Percentiles rank a stretch among this genome's conserved stretches.
Conservation (phyloP, 2,797 vertebrate genomes). For the Eurystomus glaucurus region DNA sequence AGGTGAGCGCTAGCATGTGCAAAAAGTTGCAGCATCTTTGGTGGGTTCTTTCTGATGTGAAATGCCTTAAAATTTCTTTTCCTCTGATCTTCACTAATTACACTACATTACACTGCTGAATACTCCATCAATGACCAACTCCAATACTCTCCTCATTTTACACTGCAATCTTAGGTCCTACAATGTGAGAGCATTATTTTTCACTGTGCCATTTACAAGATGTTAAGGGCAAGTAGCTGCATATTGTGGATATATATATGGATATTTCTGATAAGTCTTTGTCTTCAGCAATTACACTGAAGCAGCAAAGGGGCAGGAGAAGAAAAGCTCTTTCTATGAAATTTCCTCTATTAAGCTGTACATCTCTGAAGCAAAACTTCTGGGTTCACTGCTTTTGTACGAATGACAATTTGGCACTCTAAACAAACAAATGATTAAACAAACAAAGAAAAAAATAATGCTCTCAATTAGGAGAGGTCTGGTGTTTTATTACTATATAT, state of each 20-base stretch:
- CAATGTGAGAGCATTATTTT: background rate
- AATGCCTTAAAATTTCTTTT: slow-evolving; percentile 24
- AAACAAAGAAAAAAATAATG: background rate
- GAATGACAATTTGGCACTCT: background rate
- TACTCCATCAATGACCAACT: slow-evolving; percentile 17
- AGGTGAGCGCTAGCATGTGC: background rate
- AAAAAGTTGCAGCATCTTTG: background rate
- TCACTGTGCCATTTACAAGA: slow-evolving; percentile 7
- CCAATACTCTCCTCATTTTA: slow-evolving; percentile 30
- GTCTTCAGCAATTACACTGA: background rate
- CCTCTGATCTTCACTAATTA: slow-evolving; percentile 29
- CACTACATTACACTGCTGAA: background rate
- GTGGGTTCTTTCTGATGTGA: background rate
- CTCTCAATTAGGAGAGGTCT: background rate
- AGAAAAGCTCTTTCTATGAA: slow-evolving; percentile 4
- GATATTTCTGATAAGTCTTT: slow-evolving; percentile 51
- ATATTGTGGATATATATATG: background rate
- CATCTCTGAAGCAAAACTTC: background rate
- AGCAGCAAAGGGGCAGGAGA: background rate
- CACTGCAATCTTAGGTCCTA: background rate
- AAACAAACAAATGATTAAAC: background rate
- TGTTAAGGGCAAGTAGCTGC: slow-evolving; percentile 54
- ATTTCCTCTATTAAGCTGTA: background rate
- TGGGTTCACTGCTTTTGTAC: background rate
- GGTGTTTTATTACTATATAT: background rate